These are phyloP conservation scores for Cheumatopsyche charites DNA, from an alignment of 1,140 invertebrate genomes.

Conservation along the genomic window DNA sequence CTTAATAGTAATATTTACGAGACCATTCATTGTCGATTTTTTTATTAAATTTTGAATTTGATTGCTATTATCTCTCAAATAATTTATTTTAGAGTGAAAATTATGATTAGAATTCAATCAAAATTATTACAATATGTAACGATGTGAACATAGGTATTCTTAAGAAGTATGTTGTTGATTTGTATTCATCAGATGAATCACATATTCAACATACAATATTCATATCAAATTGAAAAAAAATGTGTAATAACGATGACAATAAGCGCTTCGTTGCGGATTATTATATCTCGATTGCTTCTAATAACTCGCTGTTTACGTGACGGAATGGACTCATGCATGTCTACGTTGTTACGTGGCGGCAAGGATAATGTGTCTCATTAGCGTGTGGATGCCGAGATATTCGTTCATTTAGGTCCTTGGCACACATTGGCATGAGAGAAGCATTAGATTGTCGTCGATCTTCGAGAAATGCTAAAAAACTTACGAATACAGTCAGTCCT, in stretches of 20 bases:
- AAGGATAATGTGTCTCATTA: not conserved
- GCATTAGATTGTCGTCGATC: not conserved
- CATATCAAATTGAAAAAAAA: not conserved
- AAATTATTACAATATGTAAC: too few species aligned
- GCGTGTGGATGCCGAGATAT: not conserved
- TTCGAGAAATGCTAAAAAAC: not conserved
- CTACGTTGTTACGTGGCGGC: slow-evolving; percentile 9
- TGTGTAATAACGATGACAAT: not conserved
- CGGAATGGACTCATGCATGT: slow-evolving; percentile 24
- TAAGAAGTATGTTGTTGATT: too few species aligned
- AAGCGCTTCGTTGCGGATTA: not conserved
- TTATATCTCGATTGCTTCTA: slow-evolving; percentile 4
- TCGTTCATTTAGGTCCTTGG: slow-evolving; percentile 17
- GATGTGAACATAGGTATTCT: too few species aligned
- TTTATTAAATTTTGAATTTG: too few species aligned
- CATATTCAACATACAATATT: not conserved
- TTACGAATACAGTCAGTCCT: too few species aligned
- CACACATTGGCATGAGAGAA: not conserved
- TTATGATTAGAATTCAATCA: too few species aligned
- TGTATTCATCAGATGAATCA: too few species aligned
- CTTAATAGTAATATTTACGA: too few species aligned
- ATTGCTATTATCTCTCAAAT: too few species aligned
- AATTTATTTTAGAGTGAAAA: too few species aligned
- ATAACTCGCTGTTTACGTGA: slow-evolving; percentile 25
- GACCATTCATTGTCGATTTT: too few species aligned